phyloP scores from a whole-genome alignment of 2,113 vertebrate species.

The human (Homo sapiens) region DNA sequence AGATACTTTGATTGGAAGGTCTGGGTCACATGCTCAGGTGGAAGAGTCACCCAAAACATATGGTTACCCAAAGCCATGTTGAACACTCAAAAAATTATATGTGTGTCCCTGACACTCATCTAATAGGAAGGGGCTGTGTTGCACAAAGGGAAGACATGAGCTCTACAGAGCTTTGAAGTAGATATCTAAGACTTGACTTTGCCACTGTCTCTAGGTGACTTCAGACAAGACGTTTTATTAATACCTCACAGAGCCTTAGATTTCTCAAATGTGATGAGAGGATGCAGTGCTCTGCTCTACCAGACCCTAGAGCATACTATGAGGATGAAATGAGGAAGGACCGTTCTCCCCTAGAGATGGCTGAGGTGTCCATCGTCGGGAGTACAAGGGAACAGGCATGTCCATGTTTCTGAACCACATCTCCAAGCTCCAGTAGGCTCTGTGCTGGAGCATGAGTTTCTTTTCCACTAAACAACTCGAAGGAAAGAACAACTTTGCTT shows the following conservation, averaged over 20 bases:
- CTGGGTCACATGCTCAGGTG: neutral
- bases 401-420: neutral
- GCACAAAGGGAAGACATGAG: neutral
- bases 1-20: neutral
- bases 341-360: neutral
- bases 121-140: neutral
- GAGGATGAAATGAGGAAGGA: neutral
- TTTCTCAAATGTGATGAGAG: neutral
- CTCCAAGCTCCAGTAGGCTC: neutral
- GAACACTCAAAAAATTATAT: neutral
- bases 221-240: neutral
- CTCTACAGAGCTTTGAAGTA: neutral
- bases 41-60: neutral
- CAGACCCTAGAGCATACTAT: neutral
- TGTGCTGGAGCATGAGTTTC: neutral
- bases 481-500: neutral
- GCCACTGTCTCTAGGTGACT: neutral
- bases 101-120: neutral
- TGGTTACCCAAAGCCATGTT: neutral
- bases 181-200: neutral
- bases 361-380: rapidly evolving
- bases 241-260: neutral
- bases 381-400: neutral
- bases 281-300: neutral
- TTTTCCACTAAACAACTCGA: neutral